Base-by-base conservation (phyloP, 2,113 vertebrate genomes). In the Pseudois nayaur region DNA sequence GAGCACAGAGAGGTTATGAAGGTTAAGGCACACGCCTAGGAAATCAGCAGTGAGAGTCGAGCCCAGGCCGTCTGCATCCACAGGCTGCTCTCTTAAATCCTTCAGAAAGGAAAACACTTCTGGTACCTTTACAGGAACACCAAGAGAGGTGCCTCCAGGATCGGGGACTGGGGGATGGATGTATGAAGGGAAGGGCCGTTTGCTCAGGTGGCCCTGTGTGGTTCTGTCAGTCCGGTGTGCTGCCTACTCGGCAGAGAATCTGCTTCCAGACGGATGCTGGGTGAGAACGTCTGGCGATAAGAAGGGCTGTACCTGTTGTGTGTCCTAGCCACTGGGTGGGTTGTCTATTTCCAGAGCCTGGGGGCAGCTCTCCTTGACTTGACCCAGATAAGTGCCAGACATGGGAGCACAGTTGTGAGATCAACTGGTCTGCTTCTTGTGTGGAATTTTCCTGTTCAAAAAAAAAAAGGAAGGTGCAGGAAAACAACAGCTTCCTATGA, bases 401-500 rank as follows among this genome's bases (percentile, higher is more conserved):
- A 8, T 21, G 48, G 57, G 55, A 87, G 31, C 91, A 95, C 97
- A 97, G 95, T 91, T 97, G 94, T 71, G 81, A 96, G 54, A 96
- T 96, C 93, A 95, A 92, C 94, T 76, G 86, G 81, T 82, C 86
- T 67, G 78, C 64, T 96, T 84, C 55, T 95, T 84, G 45, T 83
- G 91, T 97, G 89, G 94, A 98, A 84, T 97, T 98, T 97, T 98
- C 86, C 86, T 97, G 67, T 89, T 88, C 57, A 11, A 85, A 93
- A 67, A 95, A 78, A 52, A n/a, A 54, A 82, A 89, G 94, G 86
- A 87, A 36, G 19, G n/a, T 33, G 8, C 78, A 98, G 94, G 93
- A 93, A 98, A 98, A 97, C 95, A 97, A 94, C 95, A 93, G 93
- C 45, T 97, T 98, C 96, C 91, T 96, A 97, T 98, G 98, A 98